Evolutionary conservation across 2,888 invertebrate species (phyloP).

Genomic region (Amorpha juglandis): DNA sequence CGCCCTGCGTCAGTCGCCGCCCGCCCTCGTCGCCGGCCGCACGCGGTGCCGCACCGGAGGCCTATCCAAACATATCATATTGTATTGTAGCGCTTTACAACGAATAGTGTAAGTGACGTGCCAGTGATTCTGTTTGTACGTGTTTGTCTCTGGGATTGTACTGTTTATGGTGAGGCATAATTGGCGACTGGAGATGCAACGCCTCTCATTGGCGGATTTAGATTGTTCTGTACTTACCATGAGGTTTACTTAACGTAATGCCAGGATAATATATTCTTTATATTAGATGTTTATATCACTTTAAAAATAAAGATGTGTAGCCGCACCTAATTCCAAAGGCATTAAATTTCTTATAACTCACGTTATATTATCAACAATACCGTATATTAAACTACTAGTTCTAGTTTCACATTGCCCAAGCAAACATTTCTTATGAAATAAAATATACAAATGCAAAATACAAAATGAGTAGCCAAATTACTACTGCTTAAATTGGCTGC

Average conservation of each 20-base stretch:
- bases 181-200: neutral
- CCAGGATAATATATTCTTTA: neutral
- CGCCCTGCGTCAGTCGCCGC: conserved; percentile 70
- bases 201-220: neutral
- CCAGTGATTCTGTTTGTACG: conserved; percentile 16
- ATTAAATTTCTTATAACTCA: no score
- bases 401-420: no score
- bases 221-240: neutral
- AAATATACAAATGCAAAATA: no score
- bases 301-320: no score
- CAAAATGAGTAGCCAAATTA: no score
- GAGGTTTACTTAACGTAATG: neutral
- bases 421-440: no score
- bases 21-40: conserved; percentile 64
- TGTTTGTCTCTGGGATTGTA: conserved; percentile 5
- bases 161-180: neutral
- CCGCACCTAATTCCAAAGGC: no score
- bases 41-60: conserved; percentile 58
- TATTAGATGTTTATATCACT: no score
- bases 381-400: no score
- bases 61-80: conserved; percentile 77
- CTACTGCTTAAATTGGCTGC: no score
- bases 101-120: conserved; percentile 24
- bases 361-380: no score
- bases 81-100: conserved; percentile 46